Base-by-base conservation (phyloP, 2,797 vertebrate genomes). In the Siniperca obscura region DNA sequence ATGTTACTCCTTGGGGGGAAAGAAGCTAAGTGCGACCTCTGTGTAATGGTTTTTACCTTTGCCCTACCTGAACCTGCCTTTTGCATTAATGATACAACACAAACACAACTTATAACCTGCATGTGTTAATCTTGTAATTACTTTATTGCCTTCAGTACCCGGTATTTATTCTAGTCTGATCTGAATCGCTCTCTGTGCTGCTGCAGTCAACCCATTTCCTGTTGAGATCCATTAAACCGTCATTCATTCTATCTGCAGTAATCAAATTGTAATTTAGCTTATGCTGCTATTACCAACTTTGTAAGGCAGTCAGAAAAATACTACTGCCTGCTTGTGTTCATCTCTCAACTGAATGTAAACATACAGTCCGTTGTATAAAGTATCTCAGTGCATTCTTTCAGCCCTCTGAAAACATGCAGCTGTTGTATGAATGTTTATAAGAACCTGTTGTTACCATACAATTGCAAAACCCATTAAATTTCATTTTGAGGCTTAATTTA, bases 201-300 rank as follows among this genome's bases (percentile, higher is more conserved):
- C 81, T 74, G 52, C 71, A 42, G 11, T 61, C 5, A 5, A 7
- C 48, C 50, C 13, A n/a, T 80, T 84, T 83, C 76, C 87, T 73
- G 60, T 7, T 27, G 60, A 82, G 57, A 21, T 53, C 78, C 78
- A 86, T 85, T 56, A 71, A 85, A 67, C 50, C 46, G 40, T 62
- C 50, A 76, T 78, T 80, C 2, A 57, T 80, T 73, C 62, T 42
- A 68, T 70, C 66, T 52, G 8, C 50, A 22, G 21, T 17, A 77
- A 86, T 87, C 55, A 66, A 55, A 80, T 14, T 72, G 13, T 70
- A 74, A 75, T 70, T 55, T 50, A 3, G 42, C 22, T 68, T 52
- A 60, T 81, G 11, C 46, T 65, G 70, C 50, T 44, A 25, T 34
- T 71, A 50, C 68, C 16, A 21, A 44, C 57, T 48, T 55, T 48